Percentiles rank a stretch among this genome's conserved stretches.
Evolutionary conservation across 2,888 invertebrate species (phyloP).

Genomic region (Zele albiditarsus): DNA sequence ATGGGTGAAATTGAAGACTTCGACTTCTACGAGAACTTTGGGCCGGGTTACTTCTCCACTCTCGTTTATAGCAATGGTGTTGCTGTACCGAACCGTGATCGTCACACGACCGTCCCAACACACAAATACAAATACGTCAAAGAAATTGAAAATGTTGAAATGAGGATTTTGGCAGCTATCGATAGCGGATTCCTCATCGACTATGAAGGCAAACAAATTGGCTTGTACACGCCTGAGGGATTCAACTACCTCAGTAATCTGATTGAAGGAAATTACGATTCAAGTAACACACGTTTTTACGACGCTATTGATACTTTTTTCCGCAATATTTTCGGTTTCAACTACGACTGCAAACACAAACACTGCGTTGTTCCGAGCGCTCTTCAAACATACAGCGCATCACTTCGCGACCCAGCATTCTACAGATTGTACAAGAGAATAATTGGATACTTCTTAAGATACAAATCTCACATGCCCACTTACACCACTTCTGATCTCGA

Average conservation of each 20-base stretch:
- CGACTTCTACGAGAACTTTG: conserved; percentile 74
- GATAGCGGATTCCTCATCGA: conserved; percentile 65
- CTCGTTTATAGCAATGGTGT: conserved; percentile 78
- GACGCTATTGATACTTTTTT: conserved; percentile 77
- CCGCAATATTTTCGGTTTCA: conserved; percentile 73
- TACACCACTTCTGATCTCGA: conserved; percentile 78
- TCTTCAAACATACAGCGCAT: conserved; percentile 80
- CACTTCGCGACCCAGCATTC: conserved; percentile 81
- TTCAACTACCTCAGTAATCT: conserved; percentile 76
- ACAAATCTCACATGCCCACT: conserved; percentile 75
- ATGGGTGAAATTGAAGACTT: conserved; percentile 78
- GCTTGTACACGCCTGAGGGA: conserved; percentile 72
- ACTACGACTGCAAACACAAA: conserved; percentile 69
- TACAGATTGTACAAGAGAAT: conserved; percentile 81
- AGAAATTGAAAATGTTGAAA: conserved; percentile 60
- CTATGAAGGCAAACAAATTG: conserved; percentile 59
- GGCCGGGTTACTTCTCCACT: conserved; percentile 78
- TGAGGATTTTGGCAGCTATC: conserved; percentile 63
- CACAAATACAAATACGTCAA: conserved; percentile 64
- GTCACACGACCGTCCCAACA: conserved; percentile 68
- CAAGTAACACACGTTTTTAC: conserved; percentile 73
- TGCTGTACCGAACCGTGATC: conserved; percentile 76
- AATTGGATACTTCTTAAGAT: conserved; percentile 75
- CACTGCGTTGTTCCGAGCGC: conserved; percentile 76
- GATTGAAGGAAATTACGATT: conserved; percentile 75